These are phyloP conservation scores for Atherinomorus stipes DNA, from an alignment of 2,113 vertebrate genomes.

Conservation along the genomic window DNA sequence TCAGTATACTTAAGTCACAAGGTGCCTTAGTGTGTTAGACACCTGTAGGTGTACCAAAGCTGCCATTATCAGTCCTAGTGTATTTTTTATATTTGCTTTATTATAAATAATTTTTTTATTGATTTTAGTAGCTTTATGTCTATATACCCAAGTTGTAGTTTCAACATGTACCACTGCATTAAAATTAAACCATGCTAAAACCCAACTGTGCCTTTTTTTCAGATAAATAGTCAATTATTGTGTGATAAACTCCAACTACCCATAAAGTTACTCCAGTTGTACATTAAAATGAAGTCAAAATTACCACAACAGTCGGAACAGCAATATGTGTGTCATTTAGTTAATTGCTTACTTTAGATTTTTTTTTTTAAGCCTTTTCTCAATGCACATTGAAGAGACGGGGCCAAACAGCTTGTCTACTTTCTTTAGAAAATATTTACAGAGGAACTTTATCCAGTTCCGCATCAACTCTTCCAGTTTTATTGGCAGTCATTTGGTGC, in stretches of 20 bases:
- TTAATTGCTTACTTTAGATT: neutral
- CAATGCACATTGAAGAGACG: too few species aligned
- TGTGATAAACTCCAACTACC: neutral
- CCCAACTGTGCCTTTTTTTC: slow-evolving; percentile 19
- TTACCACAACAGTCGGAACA: neutral
- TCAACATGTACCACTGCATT: slow-evolving; percentile 53
- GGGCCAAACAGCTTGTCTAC: too few species aligned
- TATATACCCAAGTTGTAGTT: slow-evolving; percentile 50
- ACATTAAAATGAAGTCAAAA: neutral
- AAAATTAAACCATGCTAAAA: slow-evolving; percentile 37
- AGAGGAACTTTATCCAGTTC: too few species aligned
- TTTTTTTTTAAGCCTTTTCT: neutral
- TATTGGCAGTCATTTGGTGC: too few species aligned
- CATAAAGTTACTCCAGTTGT: neutral
- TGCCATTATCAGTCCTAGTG: slow-evolving; percentile 42
- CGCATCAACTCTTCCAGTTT: too few species aligned
- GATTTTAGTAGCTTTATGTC: slow-evolving; percentile 40
- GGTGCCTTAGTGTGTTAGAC: slow-evolving; percentile 77
- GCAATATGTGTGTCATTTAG: neutral
- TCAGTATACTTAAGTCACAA: slow-evolving; percentile 69
- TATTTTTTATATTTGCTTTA: slow-evolving; percentile 16
- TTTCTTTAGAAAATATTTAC: too few species aligned
- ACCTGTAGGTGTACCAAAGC: slow-evolving; percentile 58
- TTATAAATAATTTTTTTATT: slow-evolving; percentile 43
- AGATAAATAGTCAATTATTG: neutral